phyloP scores from a whole-genome alignment of 1,140 invertebrate genomes.

The Colletes latitarsis region DNA sequence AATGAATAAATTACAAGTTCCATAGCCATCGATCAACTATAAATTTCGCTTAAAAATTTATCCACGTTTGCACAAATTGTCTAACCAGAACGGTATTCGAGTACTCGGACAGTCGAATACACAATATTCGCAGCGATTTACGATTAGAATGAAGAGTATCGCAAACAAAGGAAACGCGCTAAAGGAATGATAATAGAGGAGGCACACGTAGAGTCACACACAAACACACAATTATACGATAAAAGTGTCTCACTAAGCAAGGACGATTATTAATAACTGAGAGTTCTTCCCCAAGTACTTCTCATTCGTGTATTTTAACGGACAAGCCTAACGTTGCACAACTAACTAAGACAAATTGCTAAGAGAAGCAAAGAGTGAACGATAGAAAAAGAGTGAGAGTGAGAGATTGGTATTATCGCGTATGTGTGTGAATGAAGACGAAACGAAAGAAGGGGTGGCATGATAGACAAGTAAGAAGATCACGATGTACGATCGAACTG shows the following conservation, averaged over 20 bases:
- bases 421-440: slow-evolving; percentile 10
- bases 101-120: no score
- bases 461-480: slow-evolving; percentile 45
- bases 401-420: slow-evolving; percentile 1
- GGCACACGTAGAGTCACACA: not conserved
- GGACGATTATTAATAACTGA: slow-evolving; percentile 48
- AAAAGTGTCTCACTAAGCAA: slow-evolving; percentile 38
- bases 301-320: slow-evolving; percentile 63
- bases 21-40: not conserved
- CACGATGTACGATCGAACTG: slow-evolving; percentile 74
- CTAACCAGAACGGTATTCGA: not conserved
- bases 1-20: slow-evolving; percentile 1
- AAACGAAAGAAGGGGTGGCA: not conserved
- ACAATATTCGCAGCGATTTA: no score
- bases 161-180: no score
- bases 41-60: no score
- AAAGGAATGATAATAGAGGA: not conserved
- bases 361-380: slow-evolving; percentile 39
- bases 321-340: slow-evolving; percentile 73
- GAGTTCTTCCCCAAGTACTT: slow-evolving; percentile 50
- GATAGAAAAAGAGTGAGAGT: slow-evolving; percentile 2
- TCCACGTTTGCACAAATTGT: not conserved
- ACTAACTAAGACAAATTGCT: slow-evolving; percentile 68
- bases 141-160: not conserved
- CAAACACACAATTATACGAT: not conserved